phyloP scores from a whole-genome alignment of 2,113 vertebrate genomes.

The Hypanus sabinus region DNA sequence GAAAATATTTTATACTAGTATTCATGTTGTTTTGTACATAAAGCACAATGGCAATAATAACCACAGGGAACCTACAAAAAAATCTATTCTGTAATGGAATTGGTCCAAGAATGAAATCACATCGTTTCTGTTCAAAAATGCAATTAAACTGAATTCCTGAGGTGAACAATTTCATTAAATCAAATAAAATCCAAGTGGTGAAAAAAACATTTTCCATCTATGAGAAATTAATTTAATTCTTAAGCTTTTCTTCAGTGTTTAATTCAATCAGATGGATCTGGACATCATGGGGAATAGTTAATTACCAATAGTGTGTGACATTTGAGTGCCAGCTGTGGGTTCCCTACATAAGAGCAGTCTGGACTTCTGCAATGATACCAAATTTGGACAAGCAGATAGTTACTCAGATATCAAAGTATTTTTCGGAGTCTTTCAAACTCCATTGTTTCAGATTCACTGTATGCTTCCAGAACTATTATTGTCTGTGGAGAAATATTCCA shows the following conservation, averaged over 20 bases:
- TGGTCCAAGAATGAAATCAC: neutral
- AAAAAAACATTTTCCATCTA: constrained; percentile 1
- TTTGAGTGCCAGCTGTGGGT: neutral
- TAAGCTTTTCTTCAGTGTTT: neutral
- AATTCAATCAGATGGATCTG: neutral
- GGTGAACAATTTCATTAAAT: neutral
- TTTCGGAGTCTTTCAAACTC: neutral
- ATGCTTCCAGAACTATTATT: neutral
- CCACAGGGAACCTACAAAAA: neutral
- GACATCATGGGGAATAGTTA: neutral
- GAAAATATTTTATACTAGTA: neutral
- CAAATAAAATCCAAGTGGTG: constrained; percentile 3
- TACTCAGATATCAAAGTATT: neutral
- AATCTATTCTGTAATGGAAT: neutral
- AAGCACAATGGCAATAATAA: neutral
- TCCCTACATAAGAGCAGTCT: neutral
- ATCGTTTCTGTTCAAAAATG: neutral
- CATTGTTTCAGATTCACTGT: neutral
- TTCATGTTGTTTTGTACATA: neutral
- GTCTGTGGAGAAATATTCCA: neutral
- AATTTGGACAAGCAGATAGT: neutral
- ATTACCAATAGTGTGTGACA: constrained; percentile 6
- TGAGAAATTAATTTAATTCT: neutral
- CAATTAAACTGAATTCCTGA: constrained; percentile 9
- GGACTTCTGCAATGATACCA: neutral